Evolutionary conservation across 2,888 invertebrate species (phyloP), one percentile per base, ranked within the genome.

Genomic region (Nomada goodeniana): DNA sequence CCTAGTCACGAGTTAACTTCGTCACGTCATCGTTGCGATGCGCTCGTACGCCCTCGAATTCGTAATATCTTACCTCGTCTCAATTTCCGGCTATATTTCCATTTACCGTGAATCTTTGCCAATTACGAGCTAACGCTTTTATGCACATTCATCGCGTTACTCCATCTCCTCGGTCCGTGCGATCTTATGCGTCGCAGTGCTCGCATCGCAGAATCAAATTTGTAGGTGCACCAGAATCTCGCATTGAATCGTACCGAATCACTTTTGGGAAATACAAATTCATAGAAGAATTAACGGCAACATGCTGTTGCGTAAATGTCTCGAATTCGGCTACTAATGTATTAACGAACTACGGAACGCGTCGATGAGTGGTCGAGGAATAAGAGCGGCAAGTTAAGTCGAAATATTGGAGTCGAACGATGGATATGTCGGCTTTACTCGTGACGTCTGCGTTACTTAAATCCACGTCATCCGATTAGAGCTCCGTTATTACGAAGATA

Each of bases 381-480:
- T 20, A 53, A n/a, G 11, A 29, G 20, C 13, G 3, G 2, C 2
- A 23, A 9, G 13, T 44, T 15, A 47, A 26, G 18, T 55, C 18
- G 44, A 44, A 26, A 36, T 36, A 64, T 59, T 26, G 50, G 42
- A 44, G 26, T 9, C 10, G 15, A 9, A 55, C 13, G 15, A 61
- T 61, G 9, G 47, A 57, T 50, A 26, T 13, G 36, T 36, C 13
- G 42, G 70, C 57, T 70, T 65, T 36, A 29, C 60, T 44, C 18
- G 26, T 26, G 53, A 23, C 13, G 15, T 52, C 52, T 1, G 15
- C 42, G 26, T 50, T 18, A 10, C 55, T 50, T 67, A 73, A 70
- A 72, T 36, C 57, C 47, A 11, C 7, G 42, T 71, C 68, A 84
- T 82, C 74, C 36, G 60, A 76, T 82, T 72, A 76, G 18, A 47